Percentiles rank a stretch among this genome's conserved stretches.
Evolutionary conservation across 2,797 vertebrate species (phyloP).

Genomic region (Poecile montanus): DNA sequence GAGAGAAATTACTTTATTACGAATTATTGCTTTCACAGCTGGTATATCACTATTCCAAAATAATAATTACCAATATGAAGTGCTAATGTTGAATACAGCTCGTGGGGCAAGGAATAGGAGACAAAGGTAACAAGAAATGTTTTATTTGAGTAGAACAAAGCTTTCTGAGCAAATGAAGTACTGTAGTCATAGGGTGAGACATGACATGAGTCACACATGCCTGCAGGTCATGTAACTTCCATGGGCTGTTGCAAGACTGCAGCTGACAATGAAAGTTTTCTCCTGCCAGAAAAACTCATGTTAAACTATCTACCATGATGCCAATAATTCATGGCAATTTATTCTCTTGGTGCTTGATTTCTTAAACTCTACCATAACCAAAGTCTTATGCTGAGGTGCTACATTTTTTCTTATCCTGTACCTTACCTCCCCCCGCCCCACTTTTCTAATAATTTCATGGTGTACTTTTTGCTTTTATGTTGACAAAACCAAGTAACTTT

Average conservation of each 20-base stretch:
- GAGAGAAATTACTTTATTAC: not conserved
- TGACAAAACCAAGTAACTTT: not conserved
- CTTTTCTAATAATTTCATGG: not conserved
- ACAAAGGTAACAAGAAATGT: not conserved
- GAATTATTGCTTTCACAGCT: not conserved
- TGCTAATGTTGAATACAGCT: not conserved
- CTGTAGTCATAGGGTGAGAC: not conserved
- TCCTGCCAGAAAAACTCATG: constrained; percentile 9
- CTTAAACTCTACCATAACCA: constrained; percentile 21
- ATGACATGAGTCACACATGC: not conserved
- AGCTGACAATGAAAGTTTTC: not conserved
- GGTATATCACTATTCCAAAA: not conserved
- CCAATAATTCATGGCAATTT: not conserved
- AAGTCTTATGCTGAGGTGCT: constrained; percentile 50
- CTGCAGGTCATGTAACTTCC: constrained; percentile 3
- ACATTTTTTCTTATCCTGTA: not conserved
- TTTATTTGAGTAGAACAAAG: not conserved
- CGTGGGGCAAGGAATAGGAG: not conserved
- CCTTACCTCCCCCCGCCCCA: not conserved
- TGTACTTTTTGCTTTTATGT: not conserved
- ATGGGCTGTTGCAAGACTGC: not conserved
- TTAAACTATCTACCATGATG: not conserved
- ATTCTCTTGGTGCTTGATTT: constrained; percentile 48
- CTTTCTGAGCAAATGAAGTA: not conserved
- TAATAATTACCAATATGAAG: not conserved